Conservation (phyloP, 1,140 invertebrate species). For the Palaemon carinicauda region DNA sequence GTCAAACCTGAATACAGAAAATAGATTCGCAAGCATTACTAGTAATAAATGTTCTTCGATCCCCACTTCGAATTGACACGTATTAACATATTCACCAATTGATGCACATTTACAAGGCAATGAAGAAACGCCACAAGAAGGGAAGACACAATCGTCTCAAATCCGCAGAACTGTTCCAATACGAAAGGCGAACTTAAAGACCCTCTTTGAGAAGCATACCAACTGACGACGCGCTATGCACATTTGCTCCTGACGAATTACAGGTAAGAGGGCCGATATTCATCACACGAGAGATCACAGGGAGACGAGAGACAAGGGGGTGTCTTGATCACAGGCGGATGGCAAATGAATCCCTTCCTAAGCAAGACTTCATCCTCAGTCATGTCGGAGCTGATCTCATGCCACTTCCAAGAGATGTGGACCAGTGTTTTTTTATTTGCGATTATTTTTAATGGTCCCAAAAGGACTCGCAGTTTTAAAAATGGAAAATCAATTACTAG, state of each 20-base stretch:
- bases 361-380: conserved; percentile 36
- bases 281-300: not conserved
- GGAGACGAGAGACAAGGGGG: conserved; percentile 2
- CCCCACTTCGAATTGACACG: no score
- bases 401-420: not conserved
- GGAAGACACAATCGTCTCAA: not conserved
- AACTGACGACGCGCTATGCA: not conserved
- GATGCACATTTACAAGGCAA: not conserved
- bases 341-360: conserved; percentile 53
- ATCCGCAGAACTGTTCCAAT: not conserved
- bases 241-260: conserved; percentile 21
- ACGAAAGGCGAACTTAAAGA: no score
- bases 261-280: conserved; percentile 14
- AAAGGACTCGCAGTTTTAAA: not conserved
- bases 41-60: no score
- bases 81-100: not conserved
- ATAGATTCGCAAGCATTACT: no score
- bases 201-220: no score
- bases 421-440: not conserved
- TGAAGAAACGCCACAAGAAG: not conserved
- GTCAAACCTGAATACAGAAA: not conserved
- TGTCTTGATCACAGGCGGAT: conserved; percentile 40
- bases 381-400: conserved; percentile 23
- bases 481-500: no score
- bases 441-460: no score